A percentile compares a stretch with the other conserved stretches of the same genome.
phyloP scores from a whole-genome alignment of 2,888 invertebrate species.

The Lasioglossum pauxillum region DNA sequence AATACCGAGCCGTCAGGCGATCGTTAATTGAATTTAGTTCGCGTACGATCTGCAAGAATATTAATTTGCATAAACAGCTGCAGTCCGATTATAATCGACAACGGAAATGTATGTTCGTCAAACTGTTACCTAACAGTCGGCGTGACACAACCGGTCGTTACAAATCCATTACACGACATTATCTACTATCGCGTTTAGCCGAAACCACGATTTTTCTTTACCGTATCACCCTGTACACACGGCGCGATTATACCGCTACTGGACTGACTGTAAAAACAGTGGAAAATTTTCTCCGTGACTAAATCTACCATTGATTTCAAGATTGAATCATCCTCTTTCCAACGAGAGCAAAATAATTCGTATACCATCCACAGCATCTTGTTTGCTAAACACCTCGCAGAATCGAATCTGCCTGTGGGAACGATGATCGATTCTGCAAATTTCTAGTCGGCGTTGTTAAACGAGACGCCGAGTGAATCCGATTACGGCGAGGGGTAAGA shows the following conservation, averaged over 20 bases:
- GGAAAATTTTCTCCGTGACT: not conserved
- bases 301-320: not conserved
- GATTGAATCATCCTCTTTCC: not conserved
- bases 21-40: not conserved
- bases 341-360: not conserved
- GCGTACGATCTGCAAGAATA: not conserved
- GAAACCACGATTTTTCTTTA: not conserved
- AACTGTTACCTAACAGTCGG: not conserved
- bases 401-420: not conserved
- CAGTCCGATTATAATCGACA: not conserved
- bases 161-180: not conserved
- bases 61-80: conserved; percentile 2
- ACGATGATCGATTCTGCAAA: not conserved
- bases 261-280: not conserved
- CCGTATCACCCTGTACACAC: not conserved
- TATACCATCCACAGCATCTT: not conserved
- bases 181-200: not conserved
- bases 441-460: not conserved
- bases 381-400: not conserved
- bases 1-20: not conserved
- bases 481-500: not conserved
- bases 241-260: not conserved
- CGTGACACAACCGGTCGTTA: not conserved
- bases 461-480: not conserved
- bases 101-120: not conserved